Evolutionary conservation across 2,888 invertebrate genomes (phyloP), one percentile per base, ranked within the genome.

Genomic region (Eupithecia subfuscata): DNA sequence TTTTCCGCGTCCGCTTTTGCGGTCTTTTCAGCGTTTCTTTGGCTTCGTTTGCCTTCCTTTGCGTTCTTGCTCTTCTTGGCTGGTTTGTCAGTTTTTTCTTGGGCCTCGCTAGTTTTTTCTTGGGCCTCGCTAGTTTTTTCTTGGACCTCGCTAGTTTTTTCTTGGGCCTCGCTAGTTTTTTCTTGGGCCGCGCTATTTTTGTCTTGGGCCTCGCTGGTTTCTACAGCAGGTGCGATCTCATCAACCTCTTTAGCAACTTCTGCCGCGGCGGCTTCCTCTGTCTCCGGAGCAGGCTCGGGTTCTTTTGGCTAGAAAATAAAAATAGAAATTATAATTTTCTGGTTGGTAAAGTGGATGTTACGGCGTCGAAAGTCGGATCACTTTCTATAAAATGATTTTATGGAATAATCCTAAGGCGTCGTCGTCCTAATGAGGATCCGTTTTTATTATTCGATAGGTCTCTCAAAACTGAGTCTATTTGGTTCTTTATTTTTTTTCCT

Each of bases 41-140:
- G 71, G 67, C 52, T 78, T 65, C 78, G 78, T 74, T 45, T 75
- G 22, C 34, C 75, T 68, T 78, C 79, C 72, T 75, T 82, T 8
- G 72, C 34, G 18, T 71, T 60, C 34, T 77, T 77, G 9, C 69
- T 69, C 18, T 77, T 73, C 12, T 74, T 79, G 7, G 75, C 9
- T 69, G 77, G 73, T 69, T 73, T 79, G 12, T 67, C 70, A 12
- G 69, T 73, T 16, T 72, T 74, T 16, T 70, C 34, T 12, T 34
- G 1, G 63, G 45, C 45, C 12, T 70, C 77, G 2, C 60, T 68
- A 3, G 52, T 3, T 16, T 72, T 74, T 16, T 70, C 34, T 12
- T 34, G 1, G 63, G 45, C 45, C 12, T 70, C 77, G 2, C 60
- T 68, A n/a, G n/a, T n/a, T n/a, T n/a, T n/a, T n/a, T n/a, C n/a